Conservation (phyloP, 2,797 vertebrate genomes). For the Melanotaenia parkinsoni region DNA sequence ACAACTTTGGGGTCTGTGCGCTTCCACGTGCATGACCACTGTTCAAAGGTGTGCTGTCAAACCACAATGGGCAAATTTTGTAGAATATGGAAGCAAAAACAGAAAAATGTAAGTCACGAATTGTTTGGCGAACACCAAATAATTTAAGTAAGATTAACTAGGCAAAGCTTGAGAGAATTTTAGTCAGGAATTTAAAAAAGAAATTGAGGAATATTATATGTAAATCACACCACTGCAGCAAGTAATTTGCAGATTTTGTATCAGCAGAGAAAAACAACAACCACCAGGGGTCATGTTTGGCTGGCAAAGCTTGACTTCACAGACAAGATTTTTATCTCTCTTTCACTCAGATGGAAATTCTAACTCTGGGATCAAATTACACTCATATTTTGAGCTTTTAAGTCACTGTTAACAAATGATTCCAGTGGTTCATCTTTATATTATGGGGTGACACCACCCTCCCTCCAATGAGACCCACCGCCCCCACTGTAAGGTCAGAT, state of each 20-base stretch:
- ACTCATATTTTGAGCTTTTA: too few species aligned
- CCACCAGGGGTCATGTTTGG: background rate
- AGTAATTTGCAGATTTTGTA: background rate
- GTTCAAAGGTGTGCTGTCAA: background rate
- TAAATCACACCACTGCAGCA: background rate
- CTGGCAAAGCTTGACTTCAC: background rate
- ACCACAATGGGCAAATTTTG: conserved; percentile 34
- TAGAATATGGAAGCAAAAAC: conserved; percentile 32
- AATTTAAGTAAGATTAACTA: conserved; percentile 8
- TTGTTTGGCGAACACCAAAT: conserved; percentile 17
- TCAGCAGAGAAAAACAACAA: background rate
- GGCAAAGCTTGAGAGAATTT: background rate
- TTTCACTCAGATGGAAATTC: background rate
- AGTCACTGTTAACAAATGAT: too few species aligned
- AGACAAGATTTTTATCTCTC: background rate
- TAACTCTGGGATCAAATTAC: background rate
- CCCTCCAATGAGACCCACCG: too few species aligned
- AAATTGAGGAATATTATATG: background rate
- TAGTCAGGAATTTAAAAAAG: conserved; percentile 2
- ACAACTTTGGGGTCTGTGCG: too few species aligned
- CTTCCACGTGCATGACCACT: background rate
- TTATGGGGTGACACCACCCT: too few species aligned
- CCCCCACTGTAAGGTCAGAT: too few species aligned
- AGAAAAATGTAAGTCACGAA: conserved; percentile 39
- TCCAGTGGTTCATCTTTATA: too few species aligned